Evolutionary conservation across 2,888 invertebrate species (phyloP).

Genomic region (Beris chalybata): DNA sequence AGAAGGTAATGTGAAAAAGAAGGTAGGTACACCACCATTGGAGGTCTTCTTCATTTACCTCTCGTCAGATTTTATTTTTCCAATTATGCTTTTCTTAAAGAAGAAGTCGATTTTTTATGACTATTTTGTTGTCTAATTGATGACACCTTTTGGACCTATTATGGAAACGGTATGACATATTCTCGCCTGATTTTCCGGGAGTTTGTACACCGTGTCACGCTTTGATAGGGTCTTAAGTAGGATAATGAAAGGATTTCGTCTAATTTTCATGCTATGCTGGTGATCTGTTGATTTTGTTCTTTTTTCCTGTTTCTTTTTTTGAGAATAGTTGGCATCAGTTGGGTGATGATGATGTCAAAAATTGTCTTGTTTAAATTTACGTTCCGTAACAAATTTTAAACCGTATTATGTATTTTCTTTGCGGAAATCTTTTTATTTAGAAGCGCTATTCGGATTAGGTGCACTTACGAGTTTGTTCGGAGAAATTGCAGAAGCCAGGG

Average conservation of each 20-base stretch:
- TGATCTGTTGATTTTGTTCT: background rate
- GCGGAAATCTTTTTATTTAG: background rate
- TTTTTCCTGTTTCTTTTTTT: conserved; percentile 12
- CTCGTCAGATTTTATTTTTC: background rate
- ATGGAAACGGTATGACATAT: too few species aligned
- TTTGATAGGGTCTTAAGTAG: conserved; percentile 27
- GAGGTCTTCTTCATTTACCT: conserved; percentile 29
- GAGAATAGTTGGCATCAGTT: conserved; percentile 25
- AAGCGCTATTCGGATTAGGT: too few species aligned
- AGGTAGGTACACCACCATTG: conserved; percentile 5
- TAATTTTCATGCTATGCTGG: background rate
- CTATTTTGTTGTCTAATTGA: conserved; percentile 32
- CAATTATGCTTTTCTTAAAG: background rate
- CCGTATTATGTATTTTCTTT: background rate
- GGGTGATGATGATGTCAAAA: conserved; percentile 35
- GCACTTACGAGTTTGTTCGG: too few species aligned
- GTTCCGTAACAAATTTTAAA: conserved; percentile 33
- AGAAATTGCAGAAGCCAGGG: too few species aligned
- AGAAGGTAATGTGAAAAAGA: conserved; percentile 3
- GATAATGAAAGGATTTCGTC: conserved; percentile 30
- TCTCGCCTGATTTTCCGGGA: background rate
- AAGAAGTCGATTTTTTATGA: conserved; percentile 14
- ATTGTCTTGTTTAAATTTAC: conserved; percentile 35
- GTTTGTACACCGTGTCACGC: conserved; percentile 23
- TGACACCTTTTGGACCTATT: conserved; percentile 21